Evolutionary conservation across 2,888 invertebrate species (phyloP).

Genomic region (Acheta domesticus): DNA sequence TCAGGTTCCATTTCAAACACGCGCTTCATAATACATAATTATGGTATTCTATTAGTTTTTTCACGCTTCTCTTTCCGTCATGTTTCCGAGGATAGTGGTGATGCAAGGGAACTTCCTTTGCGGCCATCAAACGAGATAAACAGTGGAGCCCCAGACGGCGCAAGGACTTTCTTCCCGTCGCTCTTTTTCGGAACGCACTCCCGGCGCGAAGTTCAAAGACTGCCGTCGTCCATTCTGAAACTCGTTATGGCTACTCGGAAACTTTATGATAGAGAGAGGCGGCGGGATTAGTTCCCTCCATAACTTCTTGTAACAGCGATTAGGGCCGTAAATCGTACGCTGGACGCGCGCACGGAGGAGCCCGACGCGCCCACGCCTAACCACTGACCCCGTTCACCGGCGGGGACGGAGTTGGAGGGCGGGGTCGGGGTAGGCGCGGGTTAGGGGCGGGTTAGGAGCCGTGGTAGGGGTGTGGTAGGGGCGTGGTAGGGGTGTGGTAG

Average conservation of each 20-base stretch:
- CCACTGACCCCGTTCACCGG: background rate
- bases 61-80: too few relatives aligned
- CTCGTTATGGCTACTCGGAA: background rate
- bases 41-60: too few relatives aligned
- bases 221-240: background rate
- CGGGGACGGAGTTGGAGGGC: background rate
- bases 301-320: background rate
- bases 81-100: too few relatives aligned
- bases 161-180: background rate
- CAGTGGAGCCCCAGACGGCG: background rate
- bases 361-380: background rate
- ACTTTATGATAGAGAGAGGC: constrained; percentile 7
- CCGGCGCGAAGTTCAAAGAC: background rate
- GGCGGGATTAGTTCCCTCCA: background rate
- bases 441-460: too few relatives aligned
- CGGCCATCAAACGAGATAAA: background rate
- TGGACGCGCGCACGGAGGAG: background rate
- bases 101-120: background rate
- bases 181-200: background rate
- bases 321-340: background rate
- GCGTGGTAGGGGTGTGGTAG: too few relatives aligned
- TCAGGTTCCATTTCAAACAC: too few relatives aligned
- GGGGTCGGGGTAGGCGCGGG: too few relatives aligned
- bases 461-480: too few relatives aligned
- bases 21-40: too few relatives aligned